Percentiles rank a stretch among this genome's conserved stretches.
Conservation (phyloP, 2,888 invertebrate genomes). For the Pristionchus exspectatus region DNA sequence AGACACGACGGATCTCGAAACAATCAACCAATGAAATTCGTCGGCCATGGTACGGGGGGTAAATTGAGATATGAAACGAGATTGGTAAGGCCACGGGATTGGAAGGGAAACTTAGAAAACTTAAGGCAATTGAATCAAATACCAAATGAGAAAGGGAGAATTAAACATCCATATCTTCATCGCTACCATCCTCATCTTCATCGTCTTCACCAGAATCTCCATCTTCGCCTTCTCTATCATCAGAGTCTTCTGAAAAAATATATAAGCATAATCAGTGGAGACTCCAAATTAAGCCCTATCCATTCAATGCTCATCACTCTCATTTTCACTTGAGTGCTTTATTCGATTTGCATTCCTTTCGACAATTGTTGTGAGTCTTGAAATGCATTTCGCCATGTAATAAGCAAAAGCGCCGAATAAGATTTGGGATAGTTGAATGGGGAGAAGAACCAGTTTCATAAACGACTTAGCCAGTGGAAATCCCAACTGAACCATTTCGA, state of each 20-base stretch:
- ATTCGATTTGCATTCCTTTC: neutral
- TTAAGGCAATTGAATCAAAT: neutral
- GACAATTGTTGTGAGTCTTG: slow-evolving; percentile 16
- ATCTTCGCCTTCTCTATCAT: slow-evolving; percentile 61
- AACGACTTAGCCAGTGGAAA: slow-evolving; percentile 38
- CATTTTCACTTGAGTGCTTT: slow-evolving; percentile 31
- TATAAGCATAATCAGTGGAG: neutral
- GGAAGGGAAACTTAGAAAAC: neutral
- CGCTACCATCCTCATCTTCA: slow-evolving; percentile 56
- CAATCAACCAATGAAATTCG: slow-evolving; percentile 53
- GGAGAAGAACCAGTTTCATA: slow-evolving; percentile 48
- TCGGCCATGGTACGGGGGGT: slow-evolving; percentile 36
- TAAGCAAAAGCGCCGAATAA: slow-evolving; percentile 38
- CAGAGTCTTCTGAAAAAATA: slow-evolving; percentile 54
- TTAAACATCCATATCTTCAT: slow-evolving; percentile 52
- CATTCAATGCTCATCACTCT: neutral
- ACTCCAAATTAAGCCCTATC: neutral
- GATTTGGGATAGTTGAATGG: slow-evolving; percentile 48
- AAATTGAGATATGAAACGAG: slow-evolving; percentile 49
- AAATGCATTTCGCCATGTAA: slow-evolving; percentile 13
- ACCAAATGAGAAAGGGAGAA: neutral
- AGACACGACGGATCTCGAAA: slow-evolving; percentile 49
- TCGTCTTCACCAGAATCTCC: slow-evolving; percentile 60
- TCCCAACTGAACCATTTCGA: slow-evolving; percentile 1
- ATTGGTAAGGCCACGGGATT: slow-evolving; percentile 30